Conservation (phyloP, 2,113 vertebrate genomes). For the Dipodomys ordii region DNA sequence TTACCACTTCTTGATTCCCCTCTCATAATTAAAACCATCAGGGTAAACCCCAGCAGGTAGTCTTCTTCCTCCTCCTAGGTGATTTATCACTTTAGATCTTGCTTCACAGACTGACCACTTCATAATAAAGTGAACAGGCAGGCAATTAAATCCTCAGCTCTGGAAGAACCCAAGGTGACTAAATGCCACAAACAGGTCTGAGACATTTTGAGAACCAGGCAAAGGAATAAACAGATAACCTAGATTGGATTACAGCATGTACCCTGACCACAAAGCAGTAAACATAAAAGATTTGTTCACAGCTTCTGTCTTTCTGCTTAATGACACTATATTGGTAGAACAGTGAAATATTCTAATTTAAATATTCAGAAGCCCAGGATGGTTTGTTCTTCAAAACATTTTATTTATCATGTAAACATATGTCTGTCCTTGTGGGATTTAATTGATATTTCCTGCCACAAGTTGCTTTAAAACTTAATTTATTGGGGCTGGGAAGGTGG, state of each 20-base stretch:
- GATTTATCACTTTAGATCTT: not conserved
- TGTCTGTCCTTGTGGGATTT: slow-evolving; percentile 43
- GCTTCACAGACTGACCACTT: not conserved
- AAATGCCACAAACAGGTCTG: slow-evolving; percentile 9
- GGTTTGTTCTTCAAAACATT: slow-evolving; percentile 61
- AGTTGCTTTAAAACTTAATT: slow-evolving; percentile 56
- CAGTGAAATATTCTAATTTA: slow-evolving; percentile 40
- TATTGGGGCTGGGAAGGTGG: no score
- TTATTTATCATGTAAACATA: slow-evolving; percentile 39
- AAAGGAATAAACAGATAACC: slow-evolving; percentile 40
- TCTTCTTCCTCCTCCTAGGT: not conserved
- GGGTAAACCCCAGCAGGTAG: not conserved
- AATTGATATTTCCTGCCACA: slow-evolving; percentile 56
- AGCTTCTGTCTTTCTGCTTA: slow-evolving; percentile 6
- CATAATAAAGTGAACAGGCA: slow-evolving; percentile 24
- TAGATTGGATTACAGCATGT: not conserved
- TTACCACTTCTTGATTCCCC: not conserved
- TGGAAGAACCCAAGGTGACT: not conserved
- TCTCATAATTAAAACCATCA: slow-evolving; percentile 55
- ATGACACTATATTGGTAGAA: not conserved
- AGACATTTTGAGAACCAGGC: not conserved
- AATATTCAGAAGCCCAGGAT: slow-evolving; percentile 67
- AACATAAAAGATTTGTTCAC: not conserved
- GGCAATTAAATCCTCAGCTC: slow-evolving; percentile 47
- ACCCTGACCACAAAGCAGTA: not conserved